Evolutionary conservation across 2,113 vertebrate species (phyloP).

Genomic region (Xyrauchen texanus): DNA sequence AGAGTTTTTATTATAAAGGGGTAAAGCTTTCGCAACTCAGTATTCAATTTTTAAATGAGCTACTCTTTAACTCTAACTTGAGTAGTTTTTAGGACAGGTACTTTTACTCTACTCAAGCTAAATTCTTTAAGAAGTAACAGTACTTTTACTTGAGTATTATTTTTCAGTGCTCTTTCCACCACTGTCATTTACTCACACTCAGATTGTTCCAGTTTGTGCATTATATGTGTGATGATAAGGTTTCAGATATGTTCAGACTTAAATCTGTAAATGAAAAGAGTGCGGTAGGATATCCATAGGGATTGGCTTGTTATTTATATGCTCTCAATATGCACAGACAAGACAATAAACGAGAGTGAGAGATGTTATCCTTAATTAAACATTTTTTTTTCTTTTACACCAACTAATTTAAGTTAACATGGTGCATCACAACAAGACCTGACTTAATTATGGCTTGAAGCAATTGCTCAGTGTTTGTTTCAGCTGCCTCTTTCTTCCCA

Average conservation of each 20-base stretch:
- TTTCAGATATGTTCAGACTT: conserved; percentile 6
- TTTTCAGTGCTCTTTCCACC: too few relatives aligned
- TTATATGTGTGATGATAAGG: conserved; percentile 8
- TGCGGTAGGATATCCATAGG: background rate
- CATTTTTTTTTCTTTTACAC: conserved; percentile 8
- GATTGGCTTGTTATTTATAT: background rate
- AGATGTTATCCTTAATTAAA: conserved; percentile 29
- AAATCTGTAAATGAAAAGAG: background rate
- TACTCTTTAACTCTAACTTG: too few relatives aligned
- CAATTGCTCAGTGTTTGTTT: conserved; percentile 17
- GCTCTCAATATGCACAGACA: background rate
- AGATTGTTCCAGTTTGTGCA: too few relatives aligned
- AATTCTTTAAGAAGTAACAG: too few relatives aligned
- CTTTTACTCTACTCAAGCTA: too few relatives aligned
- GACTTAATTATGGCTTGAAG: conserved; percentile 43
- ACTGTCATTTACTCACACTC: too few relatives aligned
- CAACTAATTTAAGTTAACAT: conserved; percentile 43
- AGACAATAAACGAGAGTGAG: background rate
- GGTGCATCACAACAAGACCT: conserved; percentile 32
- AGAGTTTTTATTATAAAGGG: too few relatives aligned
- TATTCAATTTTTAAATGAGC: too few relatives aligned
- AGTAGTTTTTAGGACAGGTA: too few relatives aligned
- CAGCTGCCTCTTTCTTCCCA: background rate
- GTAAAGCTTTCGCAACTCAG: too few relatives aligned
- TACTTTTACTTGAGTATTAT: too few relatives aligned